Percentiles rank a stretch among this genome's conserved stretches.
These are phyloP conservation scores for Thalassarche chlororhynchos DNA, from an alignment of 2,113 vertebrate genomes.

Conservation along the genomic window DNA sequence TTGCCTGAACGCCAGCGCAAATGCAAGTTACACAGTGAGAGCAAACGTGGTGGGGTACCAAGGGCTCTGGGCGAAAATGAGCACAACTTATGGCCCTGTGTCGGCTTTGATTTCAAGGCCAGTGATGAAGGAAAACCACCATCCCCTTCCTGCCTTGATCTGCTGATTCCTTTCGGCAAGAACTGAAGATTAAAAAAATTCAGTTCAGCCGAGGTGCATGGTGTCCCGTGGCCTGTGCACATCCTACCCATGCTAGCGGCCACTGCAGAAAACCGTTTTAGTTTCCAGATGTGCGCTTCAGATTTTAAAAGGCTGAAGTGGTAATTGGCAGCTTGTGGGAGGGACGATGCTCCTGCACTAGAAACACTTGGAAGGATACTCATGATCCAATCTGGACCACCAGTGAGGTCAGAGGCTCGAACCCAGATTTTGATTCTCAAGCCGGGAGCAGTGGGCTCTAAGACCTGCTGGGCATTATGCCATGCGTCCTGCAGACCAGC, in stretches of 20 bases:
- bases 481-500: fast-evolving
- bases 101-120: not conserved
- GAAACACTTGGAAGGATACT: not conserved
- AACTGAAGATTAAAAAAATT: not conserved
- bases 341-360: not conserved
- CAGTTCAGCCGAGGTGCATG: fast-evolving
- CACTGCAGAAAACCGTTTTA: not conserved
- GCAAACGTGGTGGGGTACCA: not conserved
- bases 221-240: too few species aligned
- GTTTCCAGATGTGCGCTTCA: not conserved
- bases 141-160: not conserved
- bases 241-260: not conserved
- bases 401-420: not conserved
- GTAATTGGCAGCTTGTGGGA: not conserved
- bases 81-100: not conserved
- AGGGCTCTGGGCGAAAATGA: not conserved
- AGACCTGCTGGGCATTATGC: not conserved
- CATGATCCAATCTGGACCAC: not conserved
- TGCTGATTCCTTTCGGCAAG: not conserved
- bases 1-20: not conserved
- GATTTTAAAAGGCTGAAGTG: not conserved
- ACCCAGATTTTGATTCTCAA: not conserved
- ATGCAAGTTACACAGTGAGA: not conserved
- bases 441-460: not conserved
- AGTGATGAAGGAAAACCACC: not conserved